A percentile compares a stretch with the other conserved stretches of the same genome.
Conservation (phyloP, 1,140 invertebrate species). For the Ceratina calcarata region DNA sequence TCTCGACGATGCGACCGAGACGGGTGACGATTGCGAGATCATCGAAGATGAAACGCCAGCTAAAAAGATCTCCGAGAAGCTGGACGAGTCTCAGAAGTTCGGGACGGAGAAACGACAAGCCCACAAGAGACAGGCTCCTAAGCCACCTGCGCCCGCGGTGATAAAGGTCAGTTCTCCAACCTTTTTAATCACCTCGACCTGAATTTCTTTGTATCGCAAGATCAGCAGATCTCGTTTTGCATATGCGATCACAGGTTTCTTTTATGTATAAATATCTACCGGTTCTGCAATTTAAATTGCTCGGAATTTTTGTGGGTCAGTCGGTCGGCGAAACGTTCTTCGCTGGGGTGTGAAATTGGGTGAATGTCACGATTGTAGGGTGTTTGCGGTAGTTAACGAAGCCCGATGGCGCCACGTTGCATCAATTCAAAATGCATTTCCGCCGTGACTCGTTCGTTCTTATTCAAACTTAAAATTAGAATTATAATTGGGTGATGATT, state of each 20-base stretch:
- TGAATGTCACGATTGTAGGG: neutral
- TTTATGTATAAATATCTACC: too few relatives aligned
- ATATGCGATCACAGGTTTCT: too few relatives aligned
- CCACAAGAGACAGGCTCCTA: conserved; percentile 73
- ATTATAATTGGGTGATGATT: neutral
- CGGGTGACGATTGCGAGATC: conserved; percentile 36
- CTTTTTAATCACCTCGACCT: neutral
- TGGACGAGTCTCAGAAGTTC: conserved; percentile 36
- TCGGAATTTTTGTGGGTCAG: too few relatives aligned
- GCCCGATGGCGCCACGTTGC: neutral
- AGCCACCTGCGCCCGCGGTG: conserved; percentile 64
- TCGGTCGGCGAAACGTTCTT: too few relatives aligned
- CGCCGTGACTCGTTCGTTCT: neutral
- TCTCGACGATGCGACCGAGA: conserved; percentile 24
- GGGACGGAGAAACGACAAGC: conserved; percentile 68
- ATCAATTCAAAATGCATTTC: neutral
- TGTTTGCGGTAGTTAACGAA: neutral
- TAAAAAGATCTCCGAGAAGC: conserved; percentile 16
- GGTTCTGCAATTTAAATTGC: too few relatives aligned
- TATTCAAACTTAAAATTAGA: too few relatives aligned
- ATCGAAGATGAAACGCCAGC: conserved; percentile 31
- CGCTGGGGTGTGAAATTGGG: too few relatives aligned
- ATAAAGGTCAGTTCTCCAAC: conserved; percentile 32
- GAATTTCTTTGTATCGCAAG: neutral
- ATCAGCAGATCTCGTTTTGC: neutral